Evolutionary conservation across 2,888 invertebrate species (phyloP).

Genomic region (Cheilosia variabilis): DNA sequence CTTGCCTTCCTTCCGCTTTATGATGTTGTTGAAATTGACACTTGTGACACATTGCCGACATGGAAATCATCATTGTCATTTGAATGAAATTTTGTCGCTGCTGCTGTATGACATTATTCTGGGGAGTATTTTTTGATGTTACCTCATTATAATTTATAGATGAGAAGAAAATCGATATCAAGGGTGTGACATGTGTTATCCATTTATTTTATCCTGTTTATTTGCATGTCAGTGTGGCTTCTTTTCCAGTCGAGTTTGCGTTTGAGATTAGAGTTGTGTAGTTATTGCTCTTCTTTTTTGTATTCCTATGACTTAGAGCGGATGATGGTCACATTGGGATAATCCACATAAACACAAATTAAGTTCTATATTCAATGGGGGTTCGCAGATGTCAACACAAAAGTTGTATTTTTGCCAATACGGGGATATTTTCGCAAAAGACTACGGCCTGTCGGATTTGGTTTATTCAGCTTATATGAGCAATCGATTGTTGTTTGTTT

Average conservation of each 20-base stretch:
- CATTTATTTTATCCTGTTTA: constrained; percentile 40
- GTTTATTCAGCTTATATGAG: constrained; percentile 3
- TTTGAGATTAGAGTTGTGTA: constrained; percentile 34
- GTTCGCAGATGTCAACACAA: constrained; percentile 48
- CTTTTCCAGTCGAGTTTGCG: constrained; percentile 33
- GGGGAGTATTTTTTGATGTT: constrained; percentile 37
- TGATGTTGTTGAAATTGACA: constrained; percentile 47
- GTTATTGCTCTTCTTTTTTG: constrained; percentile 13
- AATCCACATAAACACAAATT: constrained; percentile 42
- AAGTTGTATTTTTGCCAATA: constrained; percentile 17
- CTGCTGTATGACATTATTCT: constrained; percentile 56
- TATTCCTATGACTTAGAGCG: constrained; percentile 1
- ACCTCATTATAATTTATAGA: constrained; percentile 71
- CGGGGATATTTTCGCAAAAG: neutral
- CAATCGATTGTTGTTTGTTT: constrained; percentile 33
- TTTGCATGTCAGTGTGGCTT: constrained; percentile 44
- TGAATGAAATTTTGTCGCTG: constrained; percentile 53
- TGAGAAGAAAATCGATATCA: constrained; percentile 62
- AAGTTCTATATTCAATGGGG: constrained; percentile 36
- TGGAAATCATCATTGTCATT: constrained; percentile 69
- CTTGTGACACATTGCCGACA: constrained; percentile 69
- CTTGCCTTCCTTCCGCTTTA: constrained; percentile 28
- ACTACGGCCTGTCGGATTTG: neutral
- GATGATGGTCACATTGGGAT: constrained; percentile 36
- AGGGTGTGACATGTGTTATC: constrained; percentile 53